Percentiles rank a stretch among this genome's conserved stretches.
Conservation (phyloP, 1,140 invertebrate genomes). For the Holotrichia oblita region DNA sequence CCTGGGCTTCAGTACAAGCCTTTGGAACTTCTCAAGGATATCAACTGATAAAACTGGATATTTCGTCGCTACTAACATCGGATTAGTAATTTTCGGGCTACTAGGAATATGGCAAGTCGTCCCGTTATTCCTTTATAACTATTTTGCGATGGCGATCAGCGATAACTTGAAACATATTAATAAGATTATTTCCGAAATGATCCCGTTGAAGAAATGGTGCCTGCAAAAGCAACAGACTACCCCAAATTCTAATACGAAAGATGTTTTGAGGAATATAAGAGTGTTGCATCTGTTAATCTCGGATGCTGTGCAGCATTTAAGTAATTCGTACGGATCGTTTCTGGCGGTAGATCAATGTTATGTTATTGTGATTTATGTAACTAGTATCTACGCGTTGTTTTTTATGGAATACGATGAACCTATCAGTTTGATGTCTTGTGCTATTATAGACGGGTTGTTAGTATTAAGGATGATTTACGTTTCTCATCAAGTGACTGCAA, state of each 20-base stretch:
- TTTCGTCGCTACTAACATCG: neutral
- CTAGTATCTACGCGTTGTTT: neutral
- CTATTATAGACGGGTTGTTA: too few relatives aligned
- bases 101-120: slow-evolving; percentile 32
- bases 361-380: slow-evolving; percentile 23
- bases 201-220: slow-evolving; percentile 9
- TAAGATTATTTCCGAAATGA: neutral
- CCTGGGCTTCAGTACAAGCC: neutral
- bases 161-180: neutral
- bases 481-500: too few relatives aligned
- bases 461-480: too few relatives aligned
- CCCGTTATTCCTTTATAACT: slow-evolving; percentile 19
- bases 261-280: neutral
- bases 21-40: neutral
- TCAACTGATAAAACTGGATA: neutral
- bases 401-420: neutral
- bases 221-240: too few relatives aligned
- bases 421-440: neutral
- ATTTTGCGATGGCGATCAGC: neutral
- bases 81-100: neutral
- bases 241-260: slow-evolving; percentile 1
- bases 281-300: neutral
- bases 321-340: slow-evolving; percentile 23
- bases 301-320: slow-evolving; percentile 30
- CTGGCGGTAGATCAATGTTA: slow-evolving; percentile 34